These are phyloP conservation scores for Habrosyne pyritoides DNA, from an alignment of 2,888 invertebrate genomes.

Conservation along the genomic window DNA sequence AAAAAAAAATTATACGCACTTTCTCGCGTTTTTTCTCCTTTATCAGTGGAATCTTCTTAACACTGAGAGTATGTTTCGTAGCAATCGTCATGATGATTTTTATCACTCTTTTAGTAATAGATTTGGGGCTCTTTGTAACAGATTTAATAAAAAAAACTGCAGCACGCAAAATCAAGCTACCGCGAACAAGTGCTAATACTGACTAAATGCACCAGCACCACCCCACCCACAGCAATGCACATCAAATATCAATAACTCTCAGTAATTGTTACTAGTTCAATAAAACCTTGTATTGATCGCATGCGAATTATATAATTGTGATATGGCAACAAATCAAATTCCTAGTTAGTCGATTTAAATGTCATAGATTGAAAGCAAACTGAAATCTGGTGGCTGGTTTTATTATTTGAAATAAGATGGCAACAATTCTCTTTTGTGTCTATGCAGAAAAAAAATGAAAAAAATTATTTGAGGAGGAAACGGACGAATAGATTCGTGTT, in stretches of 20 bases:
- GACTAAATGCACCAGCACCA: conserved; percentile 28
- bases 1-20: conserved; percentile 67
- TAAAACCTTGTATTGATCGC: conserved; percentile 18
- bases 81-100: conserved; percentile 88
- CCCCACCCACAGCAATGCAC: no score
- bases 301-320: not conserved
- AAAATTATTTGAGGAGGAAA: conserved; percentile 64
- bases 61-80: conserved; percentile 86
- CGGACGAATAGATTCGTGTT: conserved; percentile 62
- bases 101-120: not conserved
- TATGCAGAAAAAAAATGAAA: conserved; percentile 52
- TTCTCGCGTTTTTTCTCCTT: conserved; percentile 68
- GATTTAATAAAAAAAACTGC: not conserved
- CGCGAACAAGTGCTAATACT: no score
- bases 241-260: conserved; percentile 40
- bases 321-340: conserved; percentile 21
- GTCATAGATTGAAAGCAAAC: no score
- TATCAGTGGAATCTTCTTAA: conserved; percentile 88
- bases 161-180: not conserved
- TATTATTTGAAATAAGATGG: not conserved
- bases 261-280: conserved; percentile 23
- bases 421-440: conserved; percentile 32
- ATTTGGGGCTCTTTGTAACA: no score
- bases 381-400: not conserved
- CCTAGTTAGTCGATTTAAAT: conserved; percentile 11